phyloP scores from a whole-genome alignment of 2,888 invertebrate genomes.

The Axea sp. region DNA sequence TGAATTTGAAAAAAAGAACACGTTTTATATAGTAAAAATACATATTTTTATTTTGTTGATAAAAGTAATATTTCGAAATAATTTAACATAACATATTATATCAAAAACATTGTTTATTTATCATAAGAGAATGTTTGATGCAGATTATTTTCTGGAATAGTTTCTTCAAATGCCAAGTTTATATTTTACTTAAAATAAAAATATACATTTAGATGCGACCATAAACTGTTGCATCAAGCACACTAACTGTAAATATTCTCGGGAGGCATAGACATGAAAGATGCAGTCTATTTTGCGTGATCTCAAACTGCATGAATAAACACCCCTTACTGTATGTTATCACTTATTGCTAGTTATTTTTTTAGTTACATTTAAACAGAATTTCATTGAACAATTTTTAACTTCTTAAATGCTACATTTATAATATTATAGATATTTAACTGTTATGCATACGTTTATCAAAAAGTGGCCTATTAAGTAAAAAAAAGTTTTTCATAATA shows the following conservation, averaged over 20 bases:
- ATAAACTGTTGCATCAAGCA: no score
- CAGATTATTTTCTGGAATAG: constrained; percentile 13
- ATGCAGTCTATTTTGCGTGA: constrained; percentile 20
- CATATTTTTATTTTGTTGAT: no score
- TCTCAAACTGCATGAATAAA: constrained; percentile 28
- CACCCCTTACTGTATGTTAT: not conserved
- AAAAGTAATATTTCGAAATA: not conserved
- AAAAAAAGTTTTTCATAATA: no score
- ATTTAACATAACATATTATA: constrained; percentile 1
- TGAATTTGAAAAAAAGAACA: no score
- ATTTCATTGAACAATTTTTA: no score
- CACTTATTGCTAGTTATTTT: constrained; percentile 7
- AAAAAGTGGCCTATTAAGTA: no score
- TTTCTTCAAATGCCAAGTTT: constrained; percentile 10
- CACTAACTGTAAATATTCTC: constrained; percentile 25
- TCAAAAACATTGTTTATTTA: constrained; percentile 4
- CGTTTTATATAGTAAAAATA: no score
- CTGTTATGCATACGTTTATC: no score
- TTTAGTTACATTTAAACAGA: constrained; percentile 1
- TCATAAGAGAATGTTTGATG: constrained; percentile 1
- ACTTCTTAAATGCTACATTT: no score
- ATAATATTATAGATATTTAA: no score
- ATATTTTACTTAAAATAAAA: constrained; percentile 37
- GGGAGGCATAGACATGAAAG: constrained; percentile 29
- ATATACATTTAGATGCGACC: constrained; percentile 27